phyloP scores from a whole-genome alignment of 2,888 invertebrate species.

The Minunthozetes semirufus region DNA sequence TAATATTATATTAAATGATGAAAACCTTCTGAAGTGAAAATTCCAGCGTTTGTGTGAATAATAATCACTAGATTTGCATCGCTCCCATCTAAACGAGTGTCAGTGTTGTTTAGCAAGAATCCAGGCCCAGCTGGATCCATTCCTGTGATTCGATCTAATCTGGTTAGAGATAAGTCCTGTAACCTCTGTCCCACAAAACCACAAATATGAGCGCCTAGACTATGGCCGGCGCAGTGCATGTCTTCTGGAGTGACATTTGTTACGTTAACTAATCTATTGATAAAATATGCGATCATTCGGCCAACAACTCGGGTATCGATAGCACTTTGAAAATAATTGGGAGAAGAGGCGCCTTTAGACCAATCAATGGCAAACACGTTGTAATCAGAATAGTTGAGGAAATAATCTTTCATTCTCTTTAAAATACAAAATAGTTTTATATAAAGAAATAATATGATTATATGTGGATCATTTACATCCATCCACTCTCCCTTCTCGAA shows the following conservation, averaged over 20 bases:
- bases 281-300: not conserved
- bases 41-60: conserved; percentile 19
- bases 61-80: conserved; percentile 33
- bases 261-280: not conserved
- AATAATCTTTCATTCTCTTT: too few species aligned
- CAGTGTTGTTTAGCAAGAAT: conserved; percentile 1
- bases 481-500: not conserved
- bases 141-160: conserved; percentile 31
- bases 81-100: conserved; percentile 6
- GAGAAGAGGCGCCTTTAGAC: too few species aligned
- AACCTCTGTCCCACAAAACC: conserved; percentile 14
- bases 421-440: too few species aligned
- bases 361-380: too few species aligned
- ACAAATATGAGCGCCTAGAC: conserved; percentile 29
- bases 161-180: not conserved
- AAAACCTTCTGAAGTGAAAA: too few species aligned
- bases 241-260: not conserved
- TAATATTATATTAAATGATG: too few species aligned
- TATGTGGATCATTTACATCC: not conserved
- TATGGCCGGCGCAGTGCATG: not conserved
- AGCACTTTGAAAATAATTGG: too few species aligned
- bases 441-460: too few species aligned
- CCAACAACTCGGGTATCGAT: not conserved
- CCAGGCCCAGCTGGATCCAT: conserved; percentile 33
- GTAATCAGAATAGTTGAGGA: too few species aligned